phyloP scores from a whole-genome alignment of 1,140 invertebrate species.

The Colletes gigas region DNA sequence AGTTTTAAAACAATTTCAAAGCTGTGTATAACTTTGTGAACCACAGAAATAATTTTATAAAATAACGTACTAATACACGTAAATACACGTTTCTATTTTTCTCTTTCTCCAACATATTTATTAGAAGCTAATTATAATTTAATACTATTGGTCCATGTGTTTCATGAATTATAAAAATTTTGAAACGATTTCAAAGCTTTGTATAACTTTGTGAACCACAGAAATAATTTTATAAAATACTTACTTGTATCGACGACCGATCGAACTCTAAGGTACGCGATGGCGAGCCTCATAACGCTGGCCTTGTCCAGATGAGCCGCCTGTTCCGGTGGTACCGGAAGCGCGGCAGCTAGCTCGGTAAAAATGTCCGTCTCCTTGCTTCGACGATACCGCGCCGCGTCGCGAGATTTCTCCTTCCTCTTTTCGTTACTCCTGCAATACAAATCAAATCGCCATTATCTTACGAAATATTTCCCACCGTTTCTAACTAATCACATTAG shows the following conservation, averaged over 20 bases:
- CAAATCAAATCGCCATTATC: slow-evolving; percentile 29
- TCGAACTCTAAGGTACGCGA: slow-evolving; percentile 93
- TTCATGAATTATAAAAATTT: too few relatives aligned
- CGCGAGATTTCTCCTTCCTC: slow-evolving; percentile 97
- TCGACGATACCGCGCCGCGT: slow-evolving; percentile 94
- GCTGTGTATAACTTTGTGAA: too few relatives aligned
- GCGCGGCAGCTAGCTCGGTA: slow-evolving; percentile 89
- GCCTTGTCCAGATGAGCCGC: slow-evolving; percentile 96
- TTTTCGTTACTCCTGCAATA: slow-evolving; percentile 95
- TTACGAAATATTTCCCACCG: too few relatives aligned
- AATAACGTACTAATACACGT: too few relatives aligned
- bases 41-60: neutral
- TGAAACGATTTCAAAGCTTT: too few relatives aligned
- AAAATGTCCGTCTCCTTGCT: slow-evolving; percentile 98
- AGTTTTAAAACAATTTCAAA: too few relatives aligned
- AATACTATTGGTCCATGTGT: too few relatives aligned
- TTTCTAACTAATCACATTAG: too few relatives aligned
- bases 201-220: too few relatives aligned
- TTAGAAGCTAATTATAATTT: too few relatives aligned
- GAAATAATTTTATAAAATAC: slow-evolving; percentile 66
- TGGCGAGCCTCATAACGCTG: slow-evolving; percentile 96
- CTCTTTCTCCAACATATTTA: too few relatives aligned
- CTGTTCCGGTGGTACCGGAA: slow-evolving; percentile 90
- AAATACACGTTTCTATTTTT: too few relatives aligned
- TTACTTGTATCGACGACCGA: slow-evolving; percentile 90